Conservation (phyloP, 2,888 invertebrate species). For the Ophion obscuratus region DNA sequence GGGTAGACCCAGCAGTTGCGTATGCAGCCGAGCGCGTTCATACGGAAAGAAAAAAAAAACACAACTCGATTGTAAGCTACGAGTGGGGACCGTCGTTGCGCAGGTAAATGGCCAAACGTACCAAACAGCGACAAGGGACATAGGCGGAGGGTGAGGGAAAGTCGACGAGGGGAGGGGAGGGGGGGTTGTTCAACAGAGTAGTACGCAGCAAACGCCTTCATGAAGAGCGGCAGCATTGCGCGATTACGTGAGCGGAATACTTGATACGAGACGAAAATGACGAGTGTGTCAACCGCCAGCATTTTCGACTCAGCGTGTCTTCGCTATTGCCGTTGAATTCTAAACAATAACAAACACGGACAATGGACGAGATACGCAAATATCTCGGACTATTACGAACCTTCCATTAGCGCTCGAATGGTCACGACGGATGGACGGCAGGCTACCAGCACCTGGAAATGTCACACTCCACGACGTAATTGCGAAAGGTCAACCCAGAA, state of each 20-base stretch:
- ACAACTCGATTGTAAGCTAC: conserved; percentile 22
- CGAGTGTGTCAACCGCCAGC: conserved; percentile 49
- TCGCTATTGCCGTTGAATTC: conserved; percentile 48
- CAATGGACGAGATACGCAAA: conserved; percentile 1
- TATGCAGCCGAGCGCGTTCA: conserved; percentile 35
- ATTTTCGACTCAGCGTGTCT: conserved; percentile 24
- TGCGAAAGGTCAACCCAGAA: too few relatives aligned
- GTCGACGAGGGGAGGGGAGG: not conserved
- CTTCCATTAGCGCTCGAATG: not conserved
- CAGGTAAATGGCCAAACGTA: conserved; percentile 59
- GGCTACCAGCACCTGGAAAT: not conserved
- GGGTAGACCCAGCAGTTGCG: not conserved
- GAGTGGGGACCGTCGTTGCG: conserved; percentile 48
- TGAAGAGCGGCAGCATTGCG: conserved; percentile 48
- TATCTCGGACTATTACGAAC: not conserved
- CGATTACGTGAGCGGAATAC: conserved; percentile 54
- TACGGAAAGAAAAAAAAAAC: not conserved
- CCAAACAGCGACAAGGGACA: conserved; percentile 12
- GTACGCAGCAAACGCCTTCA: conserved; percentile 66
- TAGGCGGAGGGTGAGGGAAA: not conserved
- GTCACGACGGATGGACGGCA: not conserved
- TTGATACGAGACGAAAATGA: conserved; percentile 48
- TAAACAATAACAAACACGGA: conserved; percentile 36
- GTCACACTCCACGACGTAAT: too few relatives aligned
- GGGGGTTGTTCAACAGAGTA: conserved; percentile 49